Conservation (phyloP, 2,888 invertebrate species). For the Papilio demoleus region DNA sequence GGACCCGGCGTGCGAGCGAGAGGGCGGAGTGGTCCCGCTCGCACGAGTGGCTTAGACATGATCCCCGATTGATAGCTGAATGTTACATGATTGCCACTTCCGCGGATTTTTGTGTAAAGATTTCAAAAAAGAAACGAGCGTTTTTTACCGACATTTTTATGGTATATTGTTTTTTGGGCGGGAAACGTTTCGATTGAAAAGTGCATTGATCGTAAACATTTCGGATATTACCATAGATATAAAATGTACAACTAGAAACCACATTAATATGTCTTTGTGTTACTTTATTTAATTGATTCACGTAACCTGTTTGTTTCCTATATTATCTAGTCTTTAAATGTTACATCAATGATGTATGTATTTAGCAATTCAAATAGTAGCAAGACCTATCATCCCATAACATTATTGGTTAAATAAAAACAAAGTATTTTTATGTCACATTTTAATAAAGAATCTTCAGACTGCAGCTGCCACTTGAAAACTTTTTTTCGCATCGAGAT, state of each 20-base stretch:
- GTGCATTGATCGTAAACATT: not conserved
- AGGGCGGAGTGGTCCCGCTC: constrained; percentile 59
- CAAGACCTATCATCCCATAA: too few relatives aligned
- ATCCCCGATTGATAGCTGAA: constrained; percentile 59
- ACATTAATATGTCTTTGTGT: not conserved
- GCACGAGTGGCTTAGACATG: constrained; percentile 66
- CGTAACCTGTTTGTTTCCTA: not conserved
- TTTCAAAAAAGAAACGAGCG: constrained; percentile 23
- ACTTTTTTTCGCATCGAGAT: constrained; percentile 27
- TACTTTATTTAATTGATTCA: not conserved
- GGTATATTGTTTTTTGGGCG: constrained; percentile 29
- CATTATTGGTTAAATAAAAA: not conserved
- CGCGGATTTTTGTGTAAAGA: constrained; percentile 45
- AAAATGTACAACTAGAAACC: not conserved
- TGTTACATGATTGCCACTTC: constrained; percentile 53
- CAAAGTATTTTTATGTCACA: not conserved
- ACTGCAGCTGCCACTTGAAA: constrained; percentile 18
- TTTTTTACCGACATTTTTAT: constrained; percentile 41
- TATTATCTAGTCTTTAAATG: not conserved
- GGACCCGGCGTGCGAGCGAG: constrained; percentile 66
- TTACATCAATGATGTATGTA: too few relatives aligned
- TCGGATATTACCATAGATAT: not conserved
- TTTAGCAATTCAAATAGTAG: too few relatives aligned
- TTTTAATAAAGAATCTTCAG: constrained; percentile 22
- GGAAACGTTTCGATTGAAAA: not conserved